A percentile compares a stretch with the other conserved stretches of the same genome.
Evolutionary conservation across 2,113 vertebrate genomes (phyloP).

Genomic region (Speoplatyrhinus poulsoni): DNA sequence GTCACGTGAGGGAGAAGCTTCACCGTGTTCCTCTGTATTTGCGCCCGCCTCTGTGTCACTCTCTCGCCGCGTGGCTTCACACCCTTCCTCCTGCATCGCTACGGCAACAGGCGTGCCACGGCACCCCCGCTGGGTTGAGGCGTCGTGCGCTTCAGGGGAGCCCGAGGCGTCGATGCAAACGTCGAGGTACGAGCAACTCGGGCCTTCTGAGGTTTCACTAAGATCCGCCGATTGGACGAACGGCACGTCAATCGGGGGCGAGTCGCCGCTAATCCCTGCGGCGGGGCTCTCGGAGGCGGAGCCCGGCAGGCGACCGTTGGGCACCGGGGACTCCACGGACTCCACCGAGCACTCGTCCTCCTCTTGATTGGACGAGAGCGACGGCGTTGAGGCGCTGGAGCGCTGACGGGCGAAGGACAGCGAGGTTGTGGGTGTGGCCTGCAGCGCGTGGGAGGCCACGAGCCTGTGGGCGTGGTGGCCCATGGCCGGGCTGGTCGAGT

Average conservation of each 20-base stretch:
- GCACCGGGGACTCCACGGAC: constrained; percentile 57
- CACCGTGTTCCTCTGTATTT: constrained; percentile 77
- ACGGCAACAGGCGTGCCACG: constrained; percentile 4
- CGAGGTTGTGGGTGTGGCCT: constrained; percentile 76
- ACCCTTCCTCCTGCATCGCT: constrained; percentile 9
- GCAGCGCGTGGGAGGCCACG: constrained; percentile 60
- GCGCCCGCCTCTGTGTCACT: constrained; percentile 45
- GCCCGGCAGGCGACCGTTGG: constrained; percentile 85
- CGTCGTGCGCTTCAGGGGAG: not conserved
- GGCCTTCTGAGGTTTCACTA: constrained; percentile 46
- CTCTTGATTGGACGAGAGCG: constrained; percentile 68
- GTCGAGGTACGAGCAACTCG: constrained; percentile 45
- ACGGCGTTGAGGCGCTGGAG: constrained; percentile 55
- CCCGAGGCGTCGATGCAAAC: constrained; percentile 23
- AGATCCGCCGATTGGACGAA: constrained; percentile 55
- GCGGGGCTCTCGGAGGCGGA: constrained; percentile 85
- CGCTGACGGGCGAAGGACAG: constrained; percentile 86
- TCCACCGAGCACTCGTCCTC: constrained; percentile 63
- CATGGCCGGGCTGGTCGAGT: constrained; percentile 90
- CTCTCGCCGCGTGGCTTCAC: constrained; percentile 27
- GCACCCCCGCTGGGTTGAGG: constrained; percentile 21
- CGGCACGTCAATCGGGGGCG: constrained; percentile 56
- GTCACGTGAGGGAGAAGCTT: constrained; percentile 80
- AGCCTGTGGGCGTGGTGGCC: constrained; percentile 67
- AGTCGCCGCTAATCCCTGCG: constrained; percentile 81